Percentiles rank a stretch among this genome's conserved stretches.
Evolutionary conservation across 2,797 vertebrate species (phyloP).

Genomic region (Pangasius larnaudii): DNA sequence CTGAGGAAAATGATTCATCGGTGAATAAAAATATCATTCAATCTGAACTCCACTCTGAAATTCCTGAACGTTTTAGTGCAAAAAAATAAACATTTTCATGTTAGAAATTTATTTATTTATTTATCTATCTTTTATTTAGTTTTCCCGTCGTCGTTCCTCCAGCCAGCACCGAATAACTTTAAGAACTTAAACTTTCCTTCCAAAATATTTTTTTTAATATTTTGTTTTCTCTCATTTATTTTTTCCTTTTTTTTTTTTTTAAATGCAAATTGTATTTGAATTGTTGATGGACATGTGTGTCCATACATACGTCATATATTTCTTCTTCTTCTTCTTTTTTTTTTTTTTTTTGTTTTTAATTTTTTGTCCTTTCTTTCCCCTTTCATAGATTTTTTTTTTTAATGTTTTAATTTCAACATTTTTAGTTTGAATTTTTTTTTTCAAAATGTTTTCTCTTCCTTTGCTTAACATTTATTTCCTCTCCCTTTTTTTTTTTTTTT

Average conservation of each 20-base stretch:
- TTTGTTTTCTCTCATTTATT: not conserved
- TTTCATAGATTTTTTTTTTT: not conserved
- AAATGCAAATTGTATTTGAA: not conserved
- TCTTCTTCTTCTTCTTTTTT: not conserved
- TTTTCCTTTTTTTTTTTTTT: not conserved
- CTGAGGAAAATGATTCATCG: not conserved
- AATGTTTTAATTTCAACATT: not conserved
- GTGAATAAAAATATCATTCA: not conserved
- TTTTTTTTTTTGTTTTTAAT: not conserved
- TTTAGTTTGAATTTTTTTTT: no score
- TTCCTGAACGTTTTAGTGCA: not conserved
- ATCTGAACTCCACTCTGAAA: not conserved
- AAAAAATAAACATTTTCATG: not conserved
- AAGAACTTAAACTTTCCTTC: not conserved
- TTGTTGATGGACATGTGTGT: not conserved
- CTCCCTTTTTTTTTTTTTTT: not conserved
- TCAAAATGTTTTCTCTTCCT: not conserved
- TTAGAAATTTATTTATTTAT: not conserved
- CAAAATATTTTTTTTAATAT: no score
- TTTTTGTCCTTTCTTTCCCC: no score
- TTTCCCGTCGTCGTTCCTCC: not conserved
- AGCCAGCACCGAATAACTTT: not conserved
- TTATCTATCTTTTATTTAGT: no score
- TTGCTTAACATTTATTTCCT: not conserved
- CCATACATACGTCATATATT: not conserved